Conservation (phyloP, 2,797 vertebrate species). For the Enteromius trimaculatus region DNA sequence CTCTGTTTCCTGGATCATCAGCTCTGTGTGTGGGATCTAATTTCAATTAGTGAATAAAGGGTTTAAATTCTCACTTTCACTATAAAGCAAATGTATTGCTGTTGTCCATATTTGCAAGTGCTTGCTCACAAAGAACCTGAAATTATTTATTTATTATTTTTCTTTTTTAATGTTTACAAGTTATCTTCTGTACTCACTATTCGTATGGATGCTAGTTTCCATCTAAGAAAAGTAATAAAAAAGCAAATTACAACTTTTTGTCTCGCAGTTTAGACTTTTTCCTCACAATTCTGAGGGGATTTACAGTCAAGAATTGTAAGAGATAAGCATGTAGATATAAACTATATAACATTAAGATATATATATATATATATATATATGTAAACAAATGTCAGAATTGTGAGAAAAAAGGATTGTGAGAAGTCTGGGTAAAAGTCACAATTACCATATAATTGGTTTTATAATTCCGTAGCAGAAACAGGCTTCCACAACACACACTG, state of each 20-base stretch:
- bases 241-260: background rate
- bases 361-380: no score
- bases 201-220: background rate
- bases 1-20: slow-evolving; percentile 37
- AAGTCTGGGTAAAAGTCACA: background rate
- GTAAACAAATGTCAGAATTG: background rate
- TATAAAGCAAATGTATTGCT: background rate
- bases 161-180: background rate
- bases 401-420: background rate
- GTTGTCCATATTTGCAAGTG: background rate
- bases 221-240: background rate
- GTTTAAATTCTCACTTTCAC: background rate
- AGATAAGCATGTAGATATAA: background rate
- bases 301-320: background rate
- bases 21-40: slow-evolving; percentile 22
- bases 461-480: slow-evolving; percentile 25
- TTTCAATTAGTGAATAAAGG: background rate
- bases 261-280: background rate
- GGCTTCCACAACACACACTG: background rate
- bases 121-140: background rate
- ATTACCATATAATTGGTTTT: background rate
- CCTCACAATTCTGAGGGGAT: background rate
- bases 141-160: background rate
- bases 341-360: background rate
- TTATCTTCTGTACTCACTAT: background rate